phyloP scores from a whole-genome alignment of 2,113 vertebrate species.

The Capreolus pygargus region DNA sequence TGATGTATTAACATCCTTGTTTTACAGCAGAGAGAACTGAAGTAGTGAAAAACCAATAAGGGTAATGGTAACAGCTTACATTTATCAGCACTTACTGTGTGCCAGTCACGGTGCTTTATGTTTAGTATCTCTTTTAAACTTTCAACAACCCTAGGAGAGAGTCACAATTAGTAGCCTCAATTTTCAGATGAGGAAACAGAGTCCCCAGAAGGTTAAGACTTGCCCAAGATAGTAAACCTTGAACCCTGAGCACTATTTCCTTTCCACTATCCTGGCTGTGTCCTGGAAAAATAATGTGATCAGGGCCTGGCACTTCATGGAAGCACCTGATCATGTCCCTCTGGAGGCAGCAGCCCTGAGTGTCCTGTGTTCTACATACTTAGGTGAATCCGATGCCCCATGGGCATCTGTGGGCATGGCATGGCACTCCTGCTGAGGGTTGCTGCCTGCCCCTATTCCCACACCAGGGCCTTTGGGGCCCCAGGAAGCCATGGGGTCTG shows the following conservation, averaged over 20 bases:
- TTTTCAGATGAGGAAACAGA: conserved; percentile 9
- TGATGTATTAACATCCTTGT: background rate
- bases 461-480: background rate
- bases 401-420: background rate
- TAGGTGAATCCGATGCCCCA: background rate
- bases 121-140: background rate
- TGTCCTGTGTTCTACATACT: background rate
- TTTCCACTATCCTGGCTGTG: background rate
- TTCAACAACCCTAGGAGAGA: background rate
- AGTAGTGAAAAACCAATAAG: background rate
- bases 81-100: background rate
- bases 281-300: background rate
- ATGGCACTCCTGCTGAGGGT: background rate
- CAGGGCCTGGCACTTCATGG: background rate
- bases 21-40: background rate
- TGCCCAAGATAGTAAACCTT: background rate
- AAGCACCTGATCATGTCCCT: background rate
- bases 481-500: conserved; percentile 52
- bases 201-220: background rate
- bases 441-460: conserved; percentile 1
- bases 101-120: background rate
- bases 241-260: background rate
- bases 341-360: background rate
- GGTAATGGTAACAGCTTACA: background rate
- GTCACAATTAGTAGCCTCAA: background rate